phyloP scores from a whole-genome alignment of 1,140 invertebrate species.

The Hestina assimilis region DNA sequence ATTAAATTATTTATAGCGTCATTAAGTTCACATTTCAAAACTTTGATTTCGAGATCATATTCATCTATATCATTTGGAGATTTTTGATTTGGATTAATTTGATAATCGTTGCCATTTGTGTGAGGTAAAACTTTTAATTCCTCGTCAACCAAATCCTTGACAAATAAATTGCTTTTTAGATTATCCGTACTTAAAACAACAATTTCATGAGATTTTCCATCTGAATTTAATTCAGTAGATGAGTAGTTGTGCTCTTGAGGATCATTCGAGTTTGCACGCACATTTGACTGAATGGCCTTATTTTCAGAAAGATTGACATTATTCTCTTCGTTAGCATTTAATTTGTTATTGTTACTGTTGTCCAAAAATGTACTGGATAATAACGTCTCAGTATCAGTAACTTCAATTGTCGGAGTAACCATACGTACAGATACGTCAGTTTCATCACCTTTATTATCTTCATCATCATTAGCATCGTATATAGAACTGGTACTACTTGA shows the following conservation, averaged over 20 bases:
- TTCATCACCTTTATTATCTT: conserved; percentile 54
- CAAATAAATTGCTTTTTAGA: conserved; percentile 61
- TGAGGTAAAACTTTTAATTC: neutral
- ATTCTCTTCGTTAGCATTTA: neutral
- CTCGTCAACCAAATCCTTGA: conserved; percentile 48
- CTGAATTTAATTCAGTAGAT: conserved; percentile 11
- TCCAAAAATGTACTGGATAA: conserved; percentile 52
- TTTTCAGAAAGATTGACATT: conserved; percentile 6
- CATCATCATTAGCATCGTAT: conserved; percentile 60
- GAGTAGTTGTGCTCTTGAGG: neutral
- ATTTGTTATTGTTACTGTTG: conserved; percentile 17
- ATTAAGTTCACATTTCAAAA: conserved; percentile 71
- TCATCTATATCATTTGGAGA: conserved; percentile 32
- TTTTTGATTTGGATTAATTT: neutral
- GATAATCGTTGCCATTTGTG: neutral
- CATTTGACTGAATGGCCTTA: neutral
- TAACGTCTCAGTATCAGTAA: conserved; percentile 64
- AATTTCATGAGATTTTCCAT: conserved; percentile 51
- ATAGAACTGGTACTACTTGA: conserved; percentile 75
- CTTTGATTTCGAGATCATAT: conserved; percentile 67
- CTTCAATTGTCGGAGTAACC: conserved; percentile 74
- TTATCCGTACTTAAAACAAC: conserved; percentile 59
- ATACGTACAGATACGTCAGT: conserved; percentile 68
- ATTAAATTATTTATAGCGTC: conserved; percentile 72
- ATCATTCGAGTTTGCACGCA: neutral